Conservation (phyloP, 2,113 vertebrate genomes). For the Ammodytes dubius region DNA sequence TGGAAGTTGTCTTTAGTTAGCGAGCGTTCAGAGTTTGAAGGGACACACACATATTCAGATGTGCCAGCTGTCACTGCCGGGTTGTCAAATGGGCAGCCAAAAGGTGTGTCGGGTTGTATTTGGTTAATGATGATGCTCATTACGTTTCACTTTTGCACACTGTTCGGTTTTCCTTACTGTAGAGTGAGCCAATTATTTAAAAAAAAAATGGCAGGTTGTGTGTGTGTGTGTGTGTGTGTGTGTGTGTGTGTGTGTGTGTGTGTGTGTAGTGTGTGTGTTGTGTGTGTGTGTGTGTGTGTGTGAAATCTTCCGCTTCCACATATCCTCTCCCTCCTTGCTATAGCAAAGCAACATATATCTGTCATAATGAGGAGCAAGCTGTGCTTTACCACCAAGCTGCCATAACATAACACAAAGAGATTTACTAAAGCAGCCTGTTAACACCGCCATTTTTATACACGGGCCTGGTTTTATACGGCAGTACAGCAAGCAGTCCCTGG, state of each 20-base stretch:
- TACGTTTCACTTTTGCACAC: conserved; percentile 69
- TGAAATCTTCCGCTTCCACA: conserved; percentile 39
- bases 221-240: conserved; percentile 30
- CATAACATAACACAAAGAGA: conserved; percentile 77
- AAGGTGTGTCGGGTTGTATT: conserved; percentile 79
- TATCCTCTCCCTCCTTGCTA: conserved; percentile 36
- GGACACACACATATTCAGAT: conserved; percentile 57
- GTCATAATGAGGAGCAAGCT: conserved; percentile 79
- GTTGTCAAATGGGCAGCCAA: conserved; percentile 68
- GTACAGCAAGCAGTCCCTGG: conserved; percentile 71
- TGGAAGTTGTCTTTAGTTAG: conserved; percentile 46
- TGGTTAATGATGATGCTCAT: conserved; percentile 82
- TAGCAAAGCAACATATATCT: conserved; percentile 76
- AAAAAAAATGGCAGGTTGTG: conserved; percentile 39
- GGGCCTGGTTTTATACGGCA: conserved; percentile 71
- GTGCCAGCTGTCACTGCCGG: conserved; percentile 67
- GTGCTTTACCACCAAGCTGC: conserved; percentile 66
- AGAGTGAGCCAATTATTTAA: conserved; percentile 73
- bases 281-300: not conserved
- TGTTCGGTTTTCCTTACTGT: conserved; percentile 50
- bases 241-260: conserved; percentile 35
- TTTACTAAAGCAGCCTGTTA: conserved; percentile 81
- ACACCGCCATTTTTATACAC: conserved; percentile 72
- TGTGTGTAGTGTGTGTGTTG: conserved; percentile 31
- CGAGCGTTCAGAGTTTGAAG: conserved; percentile 55